Evolutionary conservation across 1,140 invertebrate species (phyloP).

Genomic region (Megalonaias nervosa): DNA sequence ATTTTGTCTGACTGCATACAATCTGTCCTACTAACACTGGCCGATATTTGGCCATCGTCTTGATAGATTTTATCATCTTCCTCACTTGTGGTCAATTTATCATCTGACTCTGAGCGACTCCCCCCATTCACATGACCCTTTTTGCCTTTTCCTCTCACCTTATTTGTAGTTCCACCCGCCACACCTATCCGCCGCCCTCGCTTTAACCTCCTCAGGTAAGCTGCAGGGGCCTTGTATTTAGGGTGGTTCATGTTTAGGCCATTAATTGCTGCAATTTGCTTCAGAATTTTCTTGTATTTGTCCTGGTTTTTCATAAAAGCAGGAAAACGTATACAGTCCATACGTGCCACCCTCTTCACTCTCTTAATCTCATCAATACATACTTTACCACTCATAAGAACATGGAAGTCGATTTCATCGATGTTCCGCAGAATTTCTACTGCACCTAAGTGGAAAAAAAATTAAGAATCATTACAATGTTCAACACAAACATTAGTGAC

Average conservation of each 20-base stretch:
- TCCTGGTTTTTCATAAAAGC: conserved; percentile 66
- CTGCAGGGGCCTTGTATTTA: conserved; percentile 39
- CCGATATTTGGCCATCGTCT: no score
- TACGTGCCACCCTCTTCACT: conserved; percentile 61
- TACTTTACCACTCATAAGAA: conserved; percentile 68
- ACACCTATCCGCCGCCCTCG: conserved; percentile 41
- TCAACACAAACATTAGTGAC: not conserved
- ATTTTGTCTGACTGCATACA: no score
- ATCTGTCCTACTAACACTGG: no score
- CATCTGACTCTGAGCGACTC: no score
- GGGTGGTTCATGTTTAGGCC: conserved; percentile 53
- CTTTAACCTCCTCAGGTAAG: conserved; percentile 50
- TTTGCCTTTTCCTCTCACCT: conserved; percentile 49
- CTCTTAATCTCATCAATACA: conserved; percentile 65
- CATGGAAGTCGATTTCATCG: conserved; percentile 67
- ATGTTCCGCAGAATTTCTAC: conserved; percentile 68
- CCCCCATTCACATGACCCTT: conserved; percentile 15
- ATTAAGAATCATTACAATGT: not conserved
- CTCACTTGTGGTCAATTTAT: no score
- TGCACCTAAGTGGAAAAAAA: conserved; percentile 57
- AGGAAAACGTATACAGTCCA: conserved; percentile 62
- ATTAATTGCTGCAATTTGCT: conserved; percentile 64
- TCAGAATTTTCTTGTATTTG: conserved; percentile 60
- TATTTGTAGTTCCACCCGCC: conserved; percentile 35
- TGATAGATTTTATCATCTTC: no score